Conservation (phyloP, 2,797 vertebrate species). For the Micrastur ruficollis region DNA sequence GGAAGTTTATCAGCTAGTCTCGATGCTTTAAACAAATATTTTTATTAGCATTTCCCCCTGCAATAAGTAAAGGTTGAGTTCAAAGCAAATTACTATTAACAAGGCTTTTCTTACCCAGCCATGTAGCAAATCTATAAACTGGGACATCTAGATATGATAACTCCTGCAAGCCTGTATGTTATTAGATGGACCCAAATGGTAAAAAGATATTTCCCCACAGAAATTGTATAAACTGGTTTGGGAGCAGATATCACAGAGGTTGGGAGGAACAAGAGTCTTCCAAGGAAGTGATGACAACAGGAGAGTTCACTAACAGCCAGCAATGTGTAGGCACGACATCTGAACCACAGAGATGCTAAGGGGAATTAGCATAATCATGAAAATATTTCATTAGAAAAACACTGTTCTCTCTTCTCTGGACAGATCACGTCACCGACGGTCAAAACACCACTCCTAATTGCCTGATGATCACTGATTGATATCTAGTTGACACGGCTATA, state of each 20-base stretch:
- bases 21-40: background rate
- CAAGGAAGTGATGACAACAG: background rate
- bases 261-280: background rate
- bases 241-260: background rate
- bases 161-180: background rate
- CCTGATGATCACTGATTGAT: background rate
- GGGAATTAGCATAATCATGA: background rate
- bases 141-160: background rate
- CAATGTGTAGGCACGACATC: background rate
- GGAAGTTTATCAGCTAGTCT: background rate
- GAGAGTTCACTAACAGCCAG: background rate
- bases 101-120: background rate
- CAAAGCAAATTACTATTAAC: background rate
- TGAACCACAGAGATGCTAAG: background rate
- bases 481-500: background rate
- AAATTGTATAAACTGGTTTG: background rate
- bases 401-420: background rate
- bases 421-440: background rate
- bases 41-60: background rate
- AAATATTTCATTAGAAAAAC: background rate
- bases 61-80: background rate
- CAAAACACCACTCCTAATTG: background rate
- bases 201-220: background rate
- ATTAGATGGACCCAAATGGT: background rate
- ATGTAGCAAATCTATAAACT: accelerated